phyloP scores from a whole-genome alignment of 2,888 invertebrate species.

The Actias luna region DNA sequence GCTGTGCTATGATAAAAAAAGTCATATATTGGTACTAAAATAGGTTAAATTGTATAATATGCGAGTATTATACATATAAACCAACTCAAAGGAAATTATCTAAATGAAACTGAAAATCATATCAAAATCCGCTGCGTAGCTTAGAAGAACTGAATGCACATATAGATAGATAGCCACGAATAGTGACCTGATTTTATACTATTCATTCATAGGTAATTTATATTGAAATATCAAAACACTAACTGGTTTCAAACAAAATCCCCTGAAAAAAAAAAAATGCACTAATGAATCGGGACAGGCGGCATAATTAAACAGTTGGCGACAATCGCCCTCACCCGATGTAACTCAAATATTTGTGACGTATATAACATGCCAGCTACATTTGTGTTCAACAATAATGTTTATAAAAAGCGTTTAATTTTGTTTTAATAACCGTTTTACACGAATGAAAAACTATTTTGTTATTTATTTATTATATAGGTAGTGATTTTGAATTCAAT shows the following conservation, averaged over 20 bases:
- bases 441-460: neutral
- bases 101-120: too few relatives aligned
- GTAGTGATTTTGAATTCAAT: neutral
- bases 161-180: too few relatives aligned
- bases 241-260: neutral
- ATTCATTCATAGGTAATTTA: too few relatives aligned
- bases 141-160: too few relatives aligned
- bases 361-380: slow-evolving; percentile 22
- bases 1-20: too few relatives aligned
- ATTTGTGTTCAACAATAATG: slow-evolving; percentile 13
- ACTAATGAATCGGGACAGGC: slow-evolving; percentile 78
- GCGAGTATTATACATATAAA: too few relatives aligned
- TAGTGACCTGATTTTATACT: too few relatives aligned
- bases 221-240: too few relatives aligned
- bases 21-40: too few relatives aligned
- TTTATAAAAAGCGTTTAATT: neutral
- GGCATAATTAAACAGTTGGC: slow-evolving; percentile 78
- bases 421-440: neutral
- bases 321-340: slow-evolving; percentile 60
- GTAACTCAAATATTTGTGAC: slow-evolving; percentile 58
- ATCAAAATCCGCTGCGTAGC: too few relatives aligned
- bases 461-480: neutral
- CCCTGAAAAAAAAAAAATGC: slow-evolving; percentile 37
- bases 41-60: too few relatives aligned
- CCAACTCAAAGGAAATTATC: too few relatives aligned